Conservation (phyloP, 2,888 invertebrate genomes). For the Metalampra italica region DNA sequence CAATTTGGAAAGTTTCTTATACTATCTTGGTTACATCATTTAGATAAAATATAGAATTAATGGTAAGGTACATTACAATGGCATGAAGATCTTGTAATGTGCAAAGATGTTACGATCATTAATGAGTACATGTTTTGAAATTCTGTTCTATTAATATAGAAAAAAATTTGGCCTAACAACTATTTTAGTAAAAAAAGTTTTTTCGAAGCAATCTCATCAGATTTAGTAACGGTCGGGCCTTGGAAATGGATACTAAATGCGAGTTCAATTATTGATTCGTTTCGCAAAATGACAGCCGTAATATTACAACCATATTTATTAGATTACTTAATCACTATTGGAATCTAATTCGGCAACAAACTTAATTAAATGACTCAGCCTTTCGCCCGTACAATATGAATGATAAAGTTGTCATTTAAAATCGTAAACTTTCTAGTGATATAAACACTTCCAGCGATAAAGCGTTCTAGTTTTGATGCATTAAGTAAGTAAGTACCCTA, state of each 20-base stretch:
- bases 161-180: too few species aligned
- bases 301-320: conserved; percentile 4
- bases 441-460: conserved; percentile 37
- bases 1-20: too few species aligned
- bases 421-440: conserved; percentile 58
- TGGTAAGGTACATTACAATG: too few species aligned
- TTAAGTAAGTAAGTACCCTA: too few species aligned
- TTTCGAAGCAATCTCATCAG: conserved; percentile 2
- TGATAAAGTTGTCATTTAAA: conserved; percentile 60
- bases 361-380: conserved; percentile 28
- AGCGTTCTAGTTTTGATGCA: too few species aligned
- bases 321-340: conserved; percentile 31
- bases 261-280: conserved; percentile 9
- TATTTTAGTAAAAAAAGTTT: conserved; percentile 1
- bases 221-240: conserved; percentile 4
- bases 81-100: too few species aligned
- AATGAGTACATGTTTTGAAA: too few species aligned
- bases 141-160: too few species aligned
- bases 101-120: too few species aligned
- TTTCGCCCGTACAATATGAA: conserved; percentile 41
- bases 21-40: too few species aligned
- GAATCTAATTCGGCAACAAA: conserved; percentile 40
- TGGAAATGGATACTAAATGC: conserved; percentile 7
- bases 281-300: conserved; percentile 3
- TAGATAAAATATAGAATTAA: too few species aligned